These are phyloP conservation scores for Cryptoleucopteryx plumbea DNA, from an alignment of 2,113 vertebrate species.

Conservation along the genomic window DNA sequence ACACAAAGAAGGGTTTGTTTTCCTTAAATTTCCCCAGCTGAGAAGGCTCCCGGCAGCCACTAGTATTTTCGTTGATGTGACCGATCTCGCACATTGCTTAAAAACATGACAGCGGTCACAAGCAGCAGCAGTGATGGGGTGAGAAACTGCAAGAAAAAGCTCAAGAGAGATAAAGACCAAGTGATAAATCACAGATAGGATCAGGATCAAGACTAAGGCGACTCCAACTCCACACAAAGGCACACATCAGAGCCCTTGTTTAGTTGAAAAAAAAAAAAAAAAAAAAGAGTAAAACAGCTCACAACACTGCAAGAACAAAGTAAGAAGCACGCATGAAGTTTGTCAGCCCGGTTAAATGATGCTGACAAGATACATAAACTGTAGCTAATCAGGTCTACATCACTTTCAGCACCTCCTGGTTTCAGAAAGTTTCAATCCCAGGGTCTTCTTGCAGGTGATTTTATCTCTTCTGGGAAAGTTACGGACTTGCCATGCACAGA, in stretches of 20 bases:
- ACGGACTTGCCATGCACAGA: neutral
- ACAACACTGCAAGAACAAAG: neutral
- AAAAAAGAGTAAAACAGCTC: neutral
- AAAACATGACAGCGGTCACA: neutral
- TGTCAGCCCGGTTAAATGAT: rapidly evolving
- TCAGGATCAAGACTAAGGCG: neutral
- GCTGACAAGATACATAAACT: neutral
- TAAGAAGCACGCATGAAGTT: neutral
- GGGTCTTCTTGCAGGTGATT: neutral
- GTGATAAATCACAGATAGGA: neutral
- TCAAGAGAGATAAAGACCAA: neutral
- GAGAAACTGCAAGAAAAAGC: neutral
- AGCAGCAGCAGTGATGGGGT: neutral
- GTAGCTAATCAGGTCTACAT: neutral
- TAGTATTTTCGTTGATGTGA: neutral
- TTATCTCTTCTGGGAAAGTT: neutral
- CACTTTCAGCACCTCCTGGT: neutral
- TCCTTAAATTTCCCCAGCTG: neutral
- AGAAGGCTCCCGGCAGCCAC: neutral
- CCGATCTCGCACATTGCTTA: neutral
- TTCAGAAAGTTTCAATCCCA: neutral
- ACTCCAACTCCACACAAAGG: neutral
- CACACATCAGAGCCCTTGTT: neutral
- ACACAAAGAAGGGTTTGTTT: conserved; percentile 50
- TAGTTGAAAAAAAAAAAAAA: neutral